Evolutionary conservation across 2,113 vertebrate genomes (phyloP).

Genomic region (human): GRCh38 chr2:79485001-79485500

Average conservation of each 20-base stretch:
- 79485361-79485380: neutral
- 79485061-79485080: neutral
- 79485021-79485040: neutral
- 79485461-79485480: neutral
- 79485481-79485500: neutral
- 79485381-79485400: conserved; percentile 28
- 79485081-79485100: neutral
- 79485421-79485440: neutral
- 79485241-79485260: conserved; percentile 50
- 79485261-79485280: conserved; percentile 18
- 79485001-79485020: neutral
- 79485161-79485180: neutral
- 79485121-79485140: neutral
- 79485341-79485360: conserved; percentile 11
- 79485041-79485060: neutral
- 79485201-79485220: neutral
- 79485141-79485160: neutral
- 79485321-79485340: neutral
- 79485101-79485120: neutral
- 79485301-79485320: conserved; percentile 25
- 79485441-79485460: neutral
- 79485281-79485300: neutral
- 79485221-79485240: neutral
- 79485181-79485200: neutral
- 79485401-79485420: neutral